Evolutionary conservation across 1,140 invertebrate species (phyloP), one percentile per base, ranked within the genome.

Genomic region (Harlomillsia oculata): DNA sequence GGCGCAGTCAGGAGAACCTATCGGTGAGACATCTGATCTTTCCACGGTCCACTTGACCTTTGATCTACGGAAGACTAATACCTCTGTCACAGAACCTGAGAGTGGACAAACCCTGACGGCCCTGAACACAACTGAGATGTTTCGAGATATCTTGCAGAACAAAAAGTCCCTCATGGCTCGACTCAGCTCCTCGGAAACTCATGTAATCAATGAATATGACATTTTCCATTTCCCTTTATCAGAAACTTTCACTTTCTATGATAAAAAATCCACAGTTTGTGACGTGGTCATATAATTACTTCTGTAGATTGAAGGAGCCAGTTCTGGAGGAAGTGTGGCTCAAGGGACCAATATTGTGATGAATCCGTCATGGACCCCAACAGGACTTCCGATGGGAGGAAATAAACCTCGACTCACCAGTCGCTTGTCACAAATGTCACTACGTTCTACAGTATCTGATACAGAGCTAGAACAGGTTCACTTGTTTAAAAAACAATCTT

Each of bases 381-480:
- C 53, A 25, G 56, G 53, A 26, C 26, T 64, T 3, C 43, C 37
- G 11, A 29, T 25, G n/a, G 43, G 36, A 11, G 44, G 53, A 5
- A 40, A 34, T 32, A 62, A 62, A 37, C 59, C 63, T 3, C 48
- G 51, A 28, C 51, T 65, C 8, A 62, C 63, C 16, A 62, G 59
- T 40, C 56, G 63, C 9, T 40, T 65, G 1, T 65, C 74, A 63
- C 72, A 73, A 41, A 69, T 76, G 67, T 85, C 85, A 41, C 83
- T 87, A 74, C 80, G 89, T 66, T 89, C 87, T 63, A 88, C 90
- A 48, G 83, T 92, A 59, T 94, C 90, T 61, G 92, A 96, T 74
- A 92, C 87, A 68, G 92, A 95, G 77, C 81, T 89, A 68, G 87
- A 91, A 74, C 69, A 68, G 59, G 68, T 69, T 51, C 21, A 20